Percentiles rank a stretch among this genome's conserved stretches.
Evolutionary conservation across 2,888 invertebrate species (phyloP).

Genomic region (Napeogenes sylphis): DNA sequence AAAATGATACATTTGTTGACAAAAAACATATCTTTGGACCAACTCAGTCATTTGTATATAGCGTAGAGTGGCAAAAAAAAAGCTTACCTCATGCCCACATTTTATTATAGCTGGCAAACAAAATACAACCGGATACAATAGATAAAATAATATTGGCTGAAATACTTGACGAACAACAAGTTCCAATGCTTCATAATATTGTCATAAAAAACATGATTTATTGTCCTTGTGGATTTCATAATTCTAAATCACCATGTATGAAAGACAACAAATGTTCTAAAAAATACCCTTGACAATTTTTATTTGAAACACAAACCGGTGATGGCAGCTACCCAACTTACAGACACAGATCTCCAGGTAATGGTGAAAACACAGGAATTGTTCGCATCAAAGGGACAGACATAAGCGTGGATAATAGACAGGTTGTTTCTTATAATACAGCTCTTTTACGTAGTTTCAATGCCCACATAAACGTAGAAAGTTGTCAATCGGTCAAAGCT

Average conservation of each 20-base stretch:
- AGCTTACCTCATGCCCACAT: slow-evolving; percentile 31
- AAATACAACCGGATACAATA: slow-evolving; percentile 27
- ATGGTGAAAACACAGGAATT: slow-evolving; percentile 29
- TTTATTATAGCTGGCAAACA: slow-evolving; percentile 28
- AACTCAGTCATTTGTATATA: slow-evolving; percentile 20
- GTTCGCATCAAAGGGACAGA: slow-evolving; percentile 12
- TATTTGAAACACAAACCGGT: slow-evolving; percentile 39
- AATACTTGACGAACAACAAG: slow-evolving; percentile 13
- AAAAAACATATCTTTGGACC: slow-evolving; percentile 30
- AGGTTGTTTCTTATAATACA: slow-evolving; percentile 3
- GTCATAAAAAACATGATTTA: slow-evolving; percentile 30
- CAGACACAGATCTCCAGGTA: slow-evolving; percentile 33
- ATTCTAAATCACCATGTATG: slow-evolving; percentile 30
- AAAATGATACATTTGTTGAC: slow-evolving; percentile 29
- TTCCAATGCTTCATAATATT: slow-evolving; percentile 23
- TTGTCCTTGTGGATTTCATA: slow-evolving; percentile 27
- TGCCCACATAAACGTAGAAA: neutral
- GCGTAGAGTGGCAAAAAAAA: slow-evolving; percentile 31
- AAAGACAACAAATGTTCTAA: slow-evolving; percentile 47
- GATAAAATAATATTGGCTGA: slow-evolving; percentile 22
- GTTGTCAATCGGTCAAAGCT: neutral
- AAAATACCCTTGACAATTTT: slow-evolving; percentile 34
- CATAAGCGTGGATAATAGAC: slow-evolving; percentile 15
- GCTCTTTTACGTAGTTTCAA: neutral
- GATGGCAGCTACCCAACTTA: slow-evolving; percentile 32